These are phyloP conservation scores for Scomber colias DNA, from an alignment of 2,113 vertebrate genomes.

Conservation along the genomic window DNA sequence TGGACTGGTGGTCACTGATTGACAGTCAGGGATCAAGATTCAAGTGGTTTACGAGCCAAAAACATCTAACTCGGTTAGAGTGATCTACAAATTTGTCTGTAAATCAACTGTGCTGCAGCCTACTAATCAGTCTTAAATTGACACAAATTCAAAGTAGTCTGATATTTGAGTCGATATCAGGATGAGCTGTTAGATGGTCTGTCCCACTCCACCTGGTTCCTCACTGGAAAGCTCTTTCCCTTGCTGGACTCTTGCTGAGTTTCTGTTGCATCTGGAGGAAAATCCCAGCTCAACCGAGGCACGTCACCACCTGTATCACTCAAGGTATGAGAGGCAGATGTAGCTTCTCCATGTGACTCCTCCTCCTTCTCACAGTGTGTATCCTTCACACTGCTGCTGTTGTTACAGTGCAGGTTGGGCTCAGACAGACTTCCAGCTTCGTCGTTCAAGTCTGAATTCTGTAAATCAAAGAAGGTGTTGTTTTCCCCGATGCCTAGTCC, in stretches of 20 bases:
- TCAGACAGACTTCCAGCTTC: conserved; percentile 8
- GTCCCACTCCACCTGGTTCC: conserved; percentile 82
- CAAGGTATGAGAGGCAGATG: background rate
- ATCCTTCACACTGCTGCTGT: conserved; percentile 14
- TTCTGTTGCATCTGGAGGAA: conserved; percentile 12
- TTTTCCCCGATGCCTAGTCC: conserved; percentile 66
- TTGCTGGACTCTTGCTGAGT: conserved; percentile 13
- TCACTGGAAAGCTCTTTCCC: conserved; percentile 34
- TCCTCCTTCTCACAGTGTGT: background rate
- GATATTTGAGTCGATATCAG: conserved; percentile 51
- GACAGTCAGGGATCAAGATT: background rate
- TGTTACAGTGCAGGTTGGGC: background rate
- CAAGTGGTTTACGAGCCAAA: background rate
- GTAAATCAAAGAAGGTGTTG: conserved; percentile 52
- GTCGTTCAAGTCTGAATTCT: conserved; percentile 29
- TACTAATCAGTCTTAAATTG: background rate
- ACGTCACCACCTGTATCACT: background rate
- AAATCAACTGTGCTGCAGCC: background rate
- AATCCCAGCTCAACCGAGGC: background rate
- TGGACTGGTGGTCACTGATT: background rate
- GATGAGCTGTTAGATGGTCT: conserved; percentile 62
- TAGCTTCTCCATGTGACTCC: background rate
- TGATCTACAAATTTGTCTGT: background rate
- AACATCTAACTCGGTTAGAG: background rate
- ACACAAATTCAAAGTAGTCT: background rate